Conservation (phyloP, 2,113 vertebrate species). For the Megatriorchis doriae region DNA sequence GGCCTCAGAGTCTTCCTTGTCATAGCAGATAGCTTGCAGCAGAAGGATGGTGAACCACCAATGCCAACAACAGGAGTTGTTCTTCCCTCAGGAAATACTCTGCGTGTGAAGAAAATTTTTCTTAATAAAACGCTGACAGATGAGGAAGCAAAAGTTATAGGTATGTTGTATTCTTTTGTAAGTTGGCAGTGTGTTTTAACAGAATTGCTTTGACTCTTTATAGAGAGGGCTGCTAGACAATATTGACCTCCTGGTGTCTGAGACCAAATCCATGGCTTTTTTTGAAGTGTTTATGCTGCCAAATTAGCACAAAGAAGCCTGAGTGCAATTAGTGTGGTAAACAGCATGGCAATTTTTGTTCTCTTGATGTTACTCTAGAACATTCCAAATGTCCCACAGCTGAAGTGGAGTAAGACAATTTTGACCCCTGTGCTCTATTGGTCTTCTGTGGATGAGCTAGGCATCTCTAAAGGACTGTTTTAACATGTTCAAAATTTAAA, state of each 20-base stretch:
- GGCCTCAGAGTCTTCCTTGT: constrained; percentile 96
- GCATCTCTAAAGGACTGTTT: not conserved
- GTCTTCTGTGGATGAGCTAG: not conserved
- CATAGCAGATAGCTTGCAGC: constrained; percentile 96
- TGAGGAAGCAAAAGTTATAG: constrained; percentile 98
- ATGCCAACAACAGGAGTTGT: constrained; percentile 98
- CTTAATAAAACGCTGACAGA: constrained; percentile 98
- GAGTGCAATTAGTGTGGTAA: not conserved
- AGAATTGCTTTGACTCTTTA: not conserved
- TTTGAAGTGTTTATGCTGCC: not conserved
- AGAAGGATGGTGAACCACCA: constrained; percentile 96
- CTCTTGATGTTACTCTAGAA: not conserved
- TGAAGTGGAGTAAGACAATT: not conserved
- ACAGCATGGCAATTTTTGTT: not conserved
- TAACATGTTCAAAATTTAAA: not conserved
- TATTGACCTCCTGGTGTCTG: not conserved
- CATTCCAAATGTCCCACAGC: not conserved
- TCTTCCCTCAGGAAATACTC: constrained; percentile 97
- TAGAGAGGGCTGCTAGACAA: not conserved
- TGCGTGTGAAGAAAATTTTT: constrained; percentile 98
- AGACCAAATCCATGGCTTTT: not conserved
- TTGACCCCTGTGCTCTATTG: not conserved
- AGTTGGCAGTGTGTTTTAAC: not conserved
- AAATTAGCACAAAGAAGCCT: not conserved
- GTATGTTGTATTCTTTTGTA: constrained; percentile 63